Base-by-base conservation (phyloP, 2,113 vertebrate genomes). In the Lichenostomus cassidix region DNA sequence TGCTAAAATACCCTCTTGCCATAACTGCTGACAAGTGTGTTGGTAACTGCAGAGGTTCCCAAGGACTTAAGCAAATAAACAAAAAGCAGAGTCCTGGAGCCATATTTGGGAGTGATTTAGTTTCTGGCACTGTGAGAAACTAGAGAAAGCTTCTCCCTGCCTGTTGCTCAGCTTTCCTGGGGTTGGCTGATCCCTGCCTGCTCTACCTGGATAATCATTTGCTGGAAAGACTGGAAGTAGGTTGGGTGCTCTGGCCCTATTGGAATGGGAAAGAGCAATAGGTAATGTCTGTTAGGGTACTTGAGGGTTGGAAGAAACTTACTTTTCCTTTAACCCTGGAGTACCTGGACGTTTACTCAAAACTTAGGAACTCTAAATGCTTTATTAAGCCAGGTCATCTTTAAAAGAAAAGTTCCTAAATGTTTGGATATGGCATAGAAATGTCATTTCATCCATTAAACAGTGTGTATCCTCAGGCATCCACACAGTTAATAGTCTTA, bases 21-120 rank as follows among this genome's bases (percentile, higher is more conserved):
- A 80, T 73, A 88, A 94, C 95, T 94, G 89, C 87, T 96, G 93
- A 96, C 76, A 95, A 92, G 49, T 82, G 70, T 86, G 89, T 94
- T 95, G 85, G 81, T 94, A 94, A 90, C 94, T 94, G 90, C 92
- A 92, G 70, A 91, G 84, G 62, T 92, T 97, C 88, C 90, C 87
- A 87, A 79, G 87, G 83, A 92, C 91, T 92, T 82, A 31, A 75
- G 74, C 75, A 96, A 94, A 94, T 93, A 95, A 97, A 95, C 71
- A 90, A 90, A 96, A 90, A 33, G 0, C 7, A 6, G 81, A 82
- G 47, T 89, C 83, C 50, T 62, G 55, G 77, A 95, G 75, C 69
- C 15, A 3, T 6, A 4, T 64, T 58, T 86, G 76, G 42, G 49
- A 94, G 44, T 31, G 37, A 59, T 93, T 55, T 64, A 8, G 33